Evolutionary conservation across 1,140 invertebrate genomes (phyloP), one percentile per base, ranked within the genome.

Genomic region (Rhynchophorus ferrugineus): DNA sequence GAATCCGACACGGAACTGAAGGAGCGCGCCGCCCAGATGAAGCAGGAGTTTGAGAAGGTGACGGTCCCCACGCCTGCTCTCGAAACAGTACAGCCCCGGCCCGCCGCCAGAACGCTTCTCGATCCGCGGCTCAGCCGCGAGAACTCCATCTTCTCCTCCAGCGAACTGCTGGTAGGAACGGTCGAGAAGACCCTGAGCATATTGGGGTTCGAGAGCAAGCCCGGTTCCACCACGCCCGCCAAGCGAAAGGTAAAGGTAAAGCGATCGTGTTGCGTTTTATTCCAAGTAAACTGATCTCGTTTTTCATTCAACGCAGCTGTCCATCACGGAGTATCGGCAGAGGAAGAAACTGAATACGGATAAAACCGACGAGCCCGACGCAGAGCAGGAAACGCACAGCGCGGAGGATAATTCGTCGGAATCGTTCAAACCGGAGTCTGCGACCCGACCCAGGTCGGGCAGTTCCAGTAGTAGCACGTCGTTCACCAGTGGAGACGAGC

Each of bases 261-360:
- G 6, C 13, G 19, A 11, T 48, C 18, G 13, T 13, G 7, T 46
- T 17, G 33, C 38, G n/a, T 3, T 41, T 17, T 16, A 17, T 13
- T 41, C 20, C 2, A 9, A 41, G 2, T 17, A 9, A 41, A 41
- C 3, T 17, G 17, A 41, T 18, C 17, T 6, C 21, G 3, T 37
- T 42, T 45, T 29, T 52, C 43, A 54, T 63, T n/a, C n/a, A n/a
- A n/a, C n/a, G 1, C 49, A 85, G 83, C 70, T 86, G 7, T 84
- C 82, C 6, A 79, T 86, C 61, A 77, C 81, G 8, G 84, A 86
- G 58, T 86, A 86, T 62, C 73, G 82, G 14, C 79, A 82, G 62
- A 71, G 83, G 14, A 81, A 82, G 52, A 76, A 79, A 57, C 69
- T 75, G 18, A 75, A 70, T 3, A 66, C 59, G 39, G 62, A 64